A percentile compares a stretch with the other conserved stretches of the same genome.
Conservation (phyloP, 2,113 vertebrate species). For the Eurypyga helias region DNA sequence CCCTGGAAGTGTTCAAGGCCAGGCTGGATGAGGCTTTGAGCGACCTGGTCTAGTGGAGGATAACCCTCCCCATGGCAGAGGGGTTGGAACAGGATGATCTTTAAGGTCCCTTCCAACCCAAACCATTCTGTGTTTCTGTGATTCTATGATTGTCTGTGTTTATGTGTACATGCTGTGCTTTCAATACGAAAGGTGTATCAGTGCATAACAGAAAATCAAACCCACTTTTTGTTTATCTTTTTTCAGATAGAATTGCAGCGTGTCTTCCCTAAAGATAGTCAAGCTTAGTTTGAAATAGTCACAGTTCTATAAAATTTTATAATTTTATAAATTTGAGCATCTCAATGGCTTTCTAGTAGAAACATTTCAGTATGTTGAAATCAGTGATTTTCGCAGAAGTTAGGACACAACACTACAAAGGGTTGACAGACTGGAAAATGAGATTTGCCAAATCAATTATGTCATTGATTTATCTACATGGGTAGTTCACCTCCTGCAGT, state of each 20-base stretch:
- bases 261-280: neutral
- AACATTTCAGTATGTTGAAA: neutral
- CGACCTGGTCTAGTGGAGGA: too few relatives aligned
- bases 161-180: accelerated
- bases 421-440: neutral
- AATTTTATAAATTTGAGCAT: neutral
- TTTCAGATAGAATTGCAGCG: neutral
- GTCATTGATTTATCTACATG: conserved; percentile 13
- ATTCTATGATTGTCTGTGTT: neutral
- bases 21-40: too few relatives aligned
- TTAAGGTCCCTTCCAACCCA: too few relatives aligned
- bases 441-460: conserved; percentile 22
- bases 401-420: neutral
- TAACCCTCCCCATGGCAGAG: too few relatives aligned
- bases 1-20: too few relatives aligned
- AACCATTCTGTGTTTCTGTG: too few relatives aligned
- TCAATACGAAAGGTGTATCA: neutral
- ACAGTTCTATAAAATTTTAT: too few relatives aligned
- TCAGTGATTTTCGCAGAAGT: neutral
- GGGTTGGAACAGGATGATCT: too few relatives aligned
- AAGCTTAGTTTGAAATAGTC: neutral
- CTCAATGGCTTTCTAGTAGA: neutral
- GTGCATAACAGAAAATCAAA: neutral
- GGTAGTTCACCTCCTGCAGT: neutral
- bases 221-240: neutral